Percentiles rank a stretch among this genome's conserved stretches.
These are phyloP conservation scores for Bedellia somnulentella DNA, from an alignment of 2,888 invertebrate species.

Conservation along the genomic window DNA sequence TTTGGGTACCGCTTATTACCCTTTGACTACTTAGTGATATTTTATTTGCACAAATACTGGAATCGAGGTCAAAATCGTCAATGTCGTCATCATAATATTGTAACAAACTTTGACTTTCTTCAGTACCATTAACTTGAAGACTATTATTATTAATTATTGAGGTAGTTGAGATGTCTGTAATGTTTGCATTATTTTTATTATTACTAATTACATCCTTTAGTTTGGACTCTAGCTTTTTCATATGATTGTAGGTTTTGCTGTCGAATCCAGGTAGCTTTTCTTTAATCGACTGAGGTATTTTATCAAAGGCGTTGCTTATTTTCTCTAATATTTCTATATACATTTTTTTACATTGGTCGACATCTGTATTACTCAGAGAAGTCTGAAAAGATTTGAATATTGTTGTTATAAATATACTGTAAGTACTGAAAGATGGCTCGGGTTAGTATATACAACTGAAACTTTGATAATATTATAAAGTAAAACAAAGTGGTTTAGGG, in stretches of 20 bases:
- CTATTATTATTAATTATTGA: slow-evolving; percentile 12
- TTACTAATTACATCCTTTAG: slow-evolving; percentile 32
- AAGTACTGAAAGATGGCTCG: too few species aligned
- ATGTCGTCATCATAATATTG: slow-evolving; percentile 25
- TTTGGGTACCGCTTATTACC: too few species aligned
- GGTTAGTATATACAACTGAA: slow-evolving; percentile 14
- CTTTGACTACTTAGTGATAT: too few species aligned
- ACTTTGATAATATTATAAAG: neutral
- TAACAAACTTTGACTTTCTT: slow-evolving; percentile 10
- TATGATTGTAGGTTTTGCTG: slow-evolving; percentile 49
- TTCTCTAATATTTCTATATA: slow-evolving; percentile 67
- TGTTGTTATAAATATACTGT: too few species aligned
- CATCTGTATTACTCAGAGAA: too few species aligned
- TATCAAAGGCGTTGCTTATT: slow-evolving; percentile 63
- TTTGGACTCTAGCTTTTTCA: slow-evolving; percentile 61
- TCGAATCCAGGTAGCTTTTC: slow-evolving; percentile 65
- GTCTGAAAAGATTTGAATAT: too few species aligned
- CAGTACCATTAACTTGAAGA: slow-evolving; percentile 16
- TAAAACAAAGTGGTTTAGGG: neutral
- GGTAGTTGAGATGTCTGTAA: slow-evolving; percentile 14
- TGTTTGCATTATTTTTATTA: slow-evolving; percentile 13
- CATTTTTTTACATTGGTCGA: slow-evolving; percentile 46
- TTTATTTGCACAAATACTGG: too few species aligned
- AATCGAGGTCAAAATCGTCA: slow-evolving; percentile 23
- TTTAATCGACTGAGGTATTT: slow-evolving; percentile 64